These are phyloP conservation scores for Agrilus biguttatus DNA, from an alignment of 2,888 invertebrate genomes.

Conservation along the genomic window DNA sequence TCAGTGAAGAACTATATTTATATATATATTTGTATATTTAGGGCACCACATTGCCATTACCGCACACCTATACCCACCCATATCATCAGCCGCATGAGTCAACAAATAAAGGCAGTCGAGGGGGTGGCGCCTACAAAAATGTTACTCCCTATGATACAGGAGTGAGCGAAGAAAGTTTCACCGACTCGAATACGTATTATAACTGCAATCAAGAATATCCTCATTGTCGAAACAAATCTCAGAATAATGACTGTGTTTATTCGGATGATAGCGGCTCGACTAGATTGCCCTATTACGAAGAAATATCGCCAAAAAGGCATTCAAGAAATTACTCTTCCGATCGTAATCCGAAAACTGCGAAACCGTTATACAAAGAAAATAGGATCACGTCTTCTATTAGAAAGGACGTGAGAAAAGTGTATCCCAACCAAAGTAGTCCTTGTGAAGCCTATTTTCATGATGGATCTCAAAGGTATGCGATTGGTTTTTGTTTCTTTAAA, in stretches of 20 bases:
- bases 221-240: slow-evolving; percentile 15
- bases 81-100: too few relatives aligned
- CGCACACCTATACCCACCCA: slow-evolving; percentile 9
- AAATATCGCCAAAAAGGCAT: slow-evolving; percentile 18
- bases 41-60: slow-evolving; percentile 11
- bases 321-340: slow-evolving; percentile 16
- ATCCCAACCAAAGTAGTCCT: slow-evolving; percentile 9
- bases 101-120: neutral
- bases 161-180: slow-evolving; percentile 23
- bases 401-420: slow-evolving; percentile 10
- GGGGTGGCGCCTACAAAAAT: slow-evolving; percentile 6
- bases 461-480: slow-evolving; percentile 7
- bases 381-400: slow-evolving; percentile 1
- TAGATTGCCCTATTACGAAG: slow-evolving; percentile 19
- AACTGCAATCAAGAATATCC: slow-evolving; percentile 21
- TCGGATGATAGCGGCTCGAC: slow-evolving; percentile 25
- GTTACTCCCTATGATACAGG: slow-evolving; percentile 15
- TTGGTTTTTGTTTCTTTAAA: neutral
- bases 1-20: too few relatives aligned
- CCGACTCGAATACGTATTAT: slow-evolving; percentile 21
- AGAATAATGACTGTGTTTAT: slow-evolving; percentile 16
- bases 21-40: slow-evolving; percentile 1
- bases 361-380: slow-evolving; percentile 6
- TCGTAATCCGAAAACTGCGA: slow-evolving; percentile 12
- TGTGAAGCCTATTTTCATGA: slow-evolving; percentile 6